phyloP scores from a whole-genome alignment of 2,888 invertebrate species.

The Orthosia cruda region DNA sequence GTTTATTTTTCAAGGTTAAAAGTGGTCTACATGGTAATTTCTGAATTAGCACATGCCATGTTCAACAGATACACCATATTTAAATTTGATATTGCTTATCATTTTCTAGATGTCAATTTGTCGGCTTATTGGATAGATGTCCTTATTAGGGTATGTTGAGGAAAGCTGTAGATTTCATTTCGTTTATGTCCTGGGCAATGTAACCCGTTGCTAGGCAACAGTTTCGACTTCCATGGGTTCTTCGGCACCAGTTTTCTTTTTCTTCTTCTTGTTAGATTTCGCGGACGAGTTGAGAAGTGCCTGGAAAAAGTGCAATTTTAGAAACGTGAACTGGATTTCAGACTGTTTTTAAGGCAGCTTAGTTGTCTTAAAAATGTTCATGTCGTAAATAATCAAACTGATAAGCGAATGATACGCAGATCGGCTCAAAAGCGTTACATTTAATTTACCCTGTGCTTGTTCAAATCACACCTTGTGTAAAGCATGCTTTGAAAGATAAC shows the following conservation, averaged over 20 bases:
- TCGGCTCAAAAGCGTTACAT: constrained; percentile 86
- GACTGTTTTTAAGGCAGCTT: too few species aligned
- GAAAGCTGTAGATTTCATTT: constrained; percentile 75
- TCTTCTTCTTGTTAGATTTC: constrained; percentile 97
- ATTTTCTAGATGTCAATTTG: constrained; percentile 19
- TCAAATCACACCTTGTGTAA: constrained; percentile 79
- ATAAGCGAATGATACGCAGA: constrained; percentile 77
- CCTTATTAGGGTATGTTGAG: constrained; percentile 65
- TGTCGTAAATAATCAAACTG: constrained; percentile 88
- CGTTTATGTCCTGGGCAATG: constrained; percentile 60
- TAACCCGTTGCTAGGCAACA: constrained; percentile 84
- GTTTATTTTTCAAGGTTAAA: constrained; percentile 14
- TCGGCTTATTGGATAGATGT: constrained; percentile 60
- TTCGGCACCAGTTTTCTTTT: constrained; percentile 94
- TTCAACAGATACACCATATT: constrained; percentile 34
- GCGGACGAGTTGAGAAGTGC: constrained; percentile 95
- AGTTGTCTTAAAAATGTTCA: background rate
- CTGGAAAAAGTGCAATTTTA: constrained; percentile 81
- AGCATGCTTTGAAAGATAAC: constrained; percentile 86
- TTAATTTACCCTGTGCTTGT: constrained; percentile 89
- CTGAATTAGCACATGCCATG: constrained; percentile 35
- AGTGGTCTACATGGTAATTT: constrained; percentile 26
- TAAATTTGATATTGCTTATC: constrained; percentile 36
- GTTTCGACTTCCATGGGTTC: constrained; percentile 93
- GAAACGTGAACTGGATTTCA: background rate